Evolutionary conservation across 2,113 vertebrate species (phyloP), one percentile per base, ranked within the genome.

Genomic region (Thalassarche chlororhynchos): DNA sequence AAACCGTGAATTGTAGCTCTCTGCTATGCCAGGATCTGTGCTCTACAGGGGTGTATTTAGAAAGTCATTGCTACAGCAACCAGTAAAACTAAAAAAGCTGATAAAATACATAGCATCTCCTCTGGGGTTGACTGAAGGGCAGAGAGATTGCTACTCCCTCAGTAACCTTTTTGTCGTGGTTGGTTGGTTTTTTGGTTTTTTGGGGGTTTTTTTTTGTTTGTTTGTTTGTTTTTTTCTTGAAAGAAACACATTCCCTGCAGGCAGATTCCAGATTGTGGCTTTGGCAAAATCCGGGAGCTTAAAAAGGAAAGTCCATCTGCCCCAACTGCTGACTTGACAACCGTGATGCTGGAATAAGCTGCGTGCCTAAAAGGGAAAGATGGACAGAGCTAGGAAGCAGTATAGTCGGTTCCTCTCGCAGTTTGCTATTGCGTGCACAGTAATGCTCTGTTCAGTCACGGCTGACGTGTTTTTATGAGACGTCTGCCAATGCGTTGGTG

Each of bases 361-460:
- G 1, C 6, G 77, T 24, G 70, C 84, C 54, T 15, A 0, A 24
- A 58, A 34, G 26, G 83, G 66, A 34, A 49, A 26, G 85, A 13
- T 4, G 32, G 84, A 5, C 7, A 21, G 74, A 38, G 21, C 14
- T 4, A 2, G 74, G 71, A 52, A 52, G 68, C 54, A 2, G 5
- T 1, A 1, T 8, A 7, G 23, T 12, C 0, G 0, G 16, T 25
- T 26, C 31, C 3, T 2, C 38, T n/a, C 2, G 0, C 49, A 3
- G 40, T 8, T 74, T 34, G 0, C 13, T 1, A 0, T 1, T 7
- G 52, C 10, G 1, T 10, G 52, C 34, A 5, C 54, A 55, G 51
- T 1, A 1, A 17, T 8, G 76, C 84, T 89, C 46, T 36, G 64
- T 8, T 54, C 47, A 7, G 0, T 44, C 18, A 2, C 1, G 1